Percentiles rank a stretch among this genome's conserved stretches.
Conservation (phyloP, 2,888 invertebrate genomes). For the Sturmia bella region DNA sequence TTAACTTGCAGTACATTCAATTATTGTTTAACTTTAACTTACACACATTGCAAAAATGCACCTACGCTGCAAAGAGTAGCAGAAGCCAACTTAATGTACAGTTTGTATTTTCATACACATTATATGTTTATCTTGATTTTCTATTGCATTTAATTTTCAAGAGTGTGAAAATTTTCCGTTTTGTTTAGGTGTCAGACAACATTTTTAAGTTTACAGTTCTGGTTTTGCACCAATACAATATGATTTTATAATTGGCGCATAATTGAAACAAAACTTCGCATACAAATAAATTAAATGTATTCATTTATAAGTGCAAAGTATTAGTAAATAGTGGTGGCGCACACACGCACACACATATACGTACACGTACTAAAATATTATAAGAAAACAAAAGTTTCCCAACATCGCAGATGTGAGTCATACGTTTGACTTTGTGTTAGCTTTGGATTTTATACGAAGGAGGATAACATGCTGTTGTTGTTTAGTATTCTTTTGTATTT, state of each 20-base stretch:
- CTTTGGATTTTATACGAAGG: conserved; percentile 43
- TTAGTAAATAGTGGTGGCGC: background rate
- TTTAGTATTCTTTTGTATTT: background rate
- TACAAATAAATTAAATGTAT: conserved; percentile 3
- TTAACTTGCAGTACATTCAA: no score
- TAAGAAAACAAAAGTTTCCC: no score
- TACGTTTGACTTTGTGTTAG: conserved; percentile 30
- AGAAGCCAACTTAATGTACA: no score
- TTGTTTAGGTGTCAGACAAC: conserved; percentile 42
- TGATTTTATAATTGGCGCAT: conserved; percentile 64
- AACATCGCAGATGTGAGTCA: conserved; percentile 47
- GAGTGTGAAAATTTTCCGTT: conserved; percentile 61
- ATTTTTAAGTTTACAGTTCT: background rate
- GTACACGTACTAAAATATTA: no score
- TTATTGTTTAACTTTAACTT: no score
- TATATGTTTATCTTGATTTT: conserved; percentile 32
- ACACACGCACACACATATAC: background rate
- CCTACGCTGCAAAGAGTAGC: no score
- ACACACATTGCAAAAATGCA: no score
- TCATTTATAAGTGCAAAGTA: background rate
- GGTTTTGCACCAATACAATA: conserved; percentile 21
- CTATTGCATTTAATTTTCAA: conserved; percentile 29
- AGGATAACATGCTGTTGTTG: conserved; percentile 34
- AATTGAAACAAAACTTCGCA: conserved; percentile 58
- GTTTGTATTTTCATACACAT: conserved; percentile 21